Conservation (phyloP, 2,797 vertebrate genomes). For the Craterocephalus amniculus region DNA sequence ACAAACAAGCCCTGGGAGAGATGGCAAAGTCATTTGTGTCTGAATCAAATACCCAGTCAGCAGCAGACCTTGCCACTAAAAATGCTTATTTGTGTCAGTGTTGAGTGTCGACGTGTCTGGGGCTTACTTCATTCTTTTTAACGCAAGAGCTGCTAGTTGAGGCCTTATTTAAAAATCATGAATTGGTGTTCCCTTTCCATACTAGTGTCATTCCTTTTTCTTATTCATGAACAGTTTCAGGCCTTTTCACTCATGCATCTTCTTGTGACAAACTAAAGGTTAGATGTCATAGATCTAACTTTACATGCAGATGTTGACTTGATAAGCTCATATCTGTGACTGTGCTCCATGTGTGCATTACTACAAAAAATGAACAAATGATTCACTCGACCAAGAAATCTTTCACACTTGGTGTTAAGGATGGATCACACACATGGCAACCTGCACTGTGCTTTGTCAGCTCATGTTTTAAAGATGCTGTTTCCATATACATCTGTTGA, state of each 20-base stretch:
- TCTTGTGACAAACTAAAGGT: conserved; percentile 53
- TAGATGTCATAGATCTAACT: conserved; percentile 50
- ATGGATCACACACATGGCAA: conserved; percentile 28
- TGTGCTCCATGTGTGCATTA: conserved; percentile 8
- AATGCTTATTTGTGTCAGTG: conserved; percentile 69
- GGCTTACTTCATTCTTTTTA: conserved; percentile 48
- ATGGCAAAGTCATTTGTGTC: conserved; percentile 57
- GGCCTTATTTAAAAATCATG: conserved; percentile 23
- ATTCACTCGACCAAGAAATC: conserved; percentile 43
- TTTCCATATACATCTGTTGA: conserved; percentile 66
- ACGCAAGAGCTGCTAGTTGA: conserved; percentile 16
- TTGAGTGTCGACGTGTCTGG: conserved; percentile 54
- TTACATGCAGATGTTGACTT: conserved; percentile 39
- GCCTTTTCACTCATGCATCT: conserved; percentile 46
- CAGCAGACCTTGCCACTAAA: conserved; percentile 50
- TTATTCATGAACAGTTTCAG: conserved; percentile 30
- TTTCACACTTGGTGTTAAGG: conserved; percentile 31
- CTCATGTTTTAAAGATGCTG: conserved; percentile 78
- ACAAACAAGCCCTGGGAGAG: conserved; percentile 42
- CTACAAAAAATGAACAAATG: conserved; percentile 38
- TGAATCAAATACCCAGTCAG: conserved; percentile 59
- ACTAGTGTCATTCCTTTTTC: conserved; percentile 21
- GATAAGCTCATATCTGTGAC: conserved; percentile 40
- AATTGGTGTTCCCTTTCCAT: background rate
- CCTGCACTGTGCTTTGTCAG: conserved; percentile 30